Evolutionary conservation across 1,140 invertebrate species (phyloP), one percentile per base, ranked within the genome.

Genomic region (Drosophila chauvacae): DNA sequence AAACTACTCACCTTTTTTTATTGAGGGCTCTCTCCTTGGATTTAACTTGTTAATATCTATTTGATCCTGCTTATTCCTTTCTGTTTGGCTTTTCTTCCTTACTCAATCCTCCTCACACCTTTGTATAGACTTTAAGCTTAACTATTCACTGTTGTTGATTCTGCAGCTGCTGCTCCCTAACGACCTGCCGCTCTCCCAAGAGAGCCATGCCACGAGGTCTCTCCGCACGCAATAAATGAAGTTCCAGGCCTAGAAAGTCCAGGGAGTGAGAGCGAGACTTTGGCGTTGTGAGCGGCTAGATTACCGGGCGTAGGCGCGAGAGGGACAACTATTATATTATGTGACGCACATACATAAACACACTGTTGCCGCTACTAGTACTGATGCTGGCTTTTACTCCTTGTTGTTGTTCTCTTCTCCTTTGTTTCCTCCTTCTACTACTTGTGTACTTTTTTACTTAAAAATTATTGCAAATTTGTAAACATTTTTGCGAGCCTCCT

Each of bases 401-500:
- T 41, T 30, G 9, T 30, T 26, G 50, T 51, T 18, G 3, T 23
- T 39, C 14, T 23, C 23, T 23, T 26, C 26, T 65, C 10, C 53
- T 23, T 45, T 23, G 23, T n/a, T 9, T 42, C 20, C 23, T 35
- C 33, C 14, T 26, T 28, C 23, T 26, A 26, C 45, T 13, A 20
- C 13, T 16, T 53, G 10, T 11, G 23, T 55, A 37, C 7, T 23
- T 16, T 37, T n/a, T 18, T 26, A 50, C 66, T 71, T 78, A 78
- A 72, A 78, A 59, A 30, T 61, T 77, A 57, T 42, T 77, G 55
- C 55, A 84, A 85, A 86, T 84, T 73, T 81, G 53, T 66, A 72
- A 56, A 64, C 77, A 61, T 65, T 45, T 60, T 55, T 41, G 58
- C 71, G 69, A 72, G 50, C 58, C 59, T 75, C 39, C 50, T 50